Base-by-base conservation (phyloP, 2,888 invertebrate species). In the Lasiommata megera region DNA sequence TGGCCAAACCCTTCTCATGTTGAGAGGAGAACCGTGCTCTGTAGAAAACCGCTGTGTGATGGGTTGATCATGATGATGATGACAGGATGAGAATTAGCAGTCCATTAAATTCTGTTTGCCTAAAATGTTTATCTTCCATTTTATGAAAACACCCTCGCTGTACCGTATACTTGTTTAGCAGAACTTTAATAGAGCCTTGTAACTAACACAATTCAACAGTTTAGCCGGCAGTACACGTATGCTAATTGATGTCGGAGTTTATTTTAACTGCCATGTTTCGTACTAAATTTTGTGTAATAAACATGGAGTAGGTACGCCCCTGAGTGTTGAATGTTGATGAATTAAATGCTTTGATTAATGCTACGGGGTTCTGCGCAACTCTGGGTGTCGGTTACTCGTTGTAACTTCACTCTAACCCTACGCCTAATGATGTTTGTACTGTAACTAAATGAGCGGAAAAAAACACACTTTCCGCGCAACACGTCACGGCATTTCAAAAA, bases 161-260 rank as follows among this genome's bases (percentile, higher is more conserved):
- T 37, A 37, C n/a, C n/a, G n/a, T n/a, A n/a, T n/a, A n/a, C 14
- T 9, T 11, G 16, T 44, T 14, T 44, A 28, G 12, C n/a, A 31
- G 7, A 47, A 17, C 23, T 47, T 55, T 48, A n/a, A 41, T 18
- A 36, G 36, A 29, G 28, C 31, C 43, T 56, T 50, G 43, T 43
- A 50, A 54, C 38, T 54, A 56, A 58, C 55, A 60, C 53, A 61
- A 38, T 56, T 58, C 58, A 57, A 73, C 71, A 70, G 66, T 71
- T 73, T 68, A 55, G 59, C 65, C 66, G 67, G 67, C 48, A 71
- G 64, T 67, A 67, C 67, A 70, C 66, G 48, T 68, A 72, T 73
- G 76, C 70, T 82, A 82, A 83, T 80, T 80, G 73, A 76, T 77
- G 77, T 79, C 76, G 72, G 69, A 74, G 75, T 80, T 75, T 80